Evolutionary conservation across 2,113 vertebrate genomes (phyloP).

Genomic region (Pelecanoides urinatrix): DNA sequence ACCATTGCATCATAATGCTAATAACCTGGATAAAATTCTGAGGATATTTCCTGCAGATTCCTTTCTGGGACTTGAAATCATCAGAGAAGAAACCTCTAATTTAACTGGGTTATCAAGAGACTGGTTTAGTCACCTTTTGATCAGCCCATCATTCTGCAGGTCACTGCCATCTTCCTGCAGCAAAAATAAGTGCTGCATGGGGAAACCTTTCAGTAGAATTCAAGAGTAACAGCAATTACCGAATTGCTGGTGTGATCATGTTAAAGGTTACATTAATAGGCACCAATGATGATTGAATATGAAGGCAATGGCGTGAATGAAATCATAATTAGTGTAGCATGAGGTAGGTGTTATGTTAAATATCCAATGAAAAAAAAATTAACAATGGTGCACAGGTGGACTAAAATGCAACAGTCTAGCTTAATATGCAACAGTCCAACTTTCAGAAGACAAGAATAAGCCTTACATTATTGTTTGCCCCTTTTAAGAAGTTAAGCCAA

Average conservation of each 20-base stretch:
- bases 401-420: not conserved
- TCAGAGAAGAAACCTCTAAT: not conserved
- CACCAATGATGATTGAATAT: not conserved
- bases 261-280: not conserved
- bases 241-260: not conserved
- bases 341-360: not conserved
- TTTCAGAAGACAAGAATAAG: not conserved
- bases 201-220: not conserved
- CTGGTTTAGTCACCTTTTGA: not conserved
- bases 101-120: not conserved
- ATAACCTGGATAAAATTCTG: not conserved
- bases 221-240: not conserved
- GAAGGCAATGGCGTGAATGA: not conserved
- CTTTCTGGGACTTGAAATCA: not conserved
- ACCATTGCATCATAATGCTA: not conserved
- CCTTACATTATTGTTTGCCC: not conserved
- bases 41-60: not conserved
- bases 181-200: not conserved
- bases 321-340: not conserved
- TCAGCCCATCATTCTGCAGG: not conserved
- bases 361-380: not conserved
- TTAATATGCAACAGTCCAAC: not conserved
- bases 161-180: not conserved
- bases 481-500: not conserved
- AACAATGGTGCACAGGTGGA: not conserved